Base-by-base conservation (phyloP, 2,888 invertebrate species). In the Parascotia fuliginaria region DNA sequence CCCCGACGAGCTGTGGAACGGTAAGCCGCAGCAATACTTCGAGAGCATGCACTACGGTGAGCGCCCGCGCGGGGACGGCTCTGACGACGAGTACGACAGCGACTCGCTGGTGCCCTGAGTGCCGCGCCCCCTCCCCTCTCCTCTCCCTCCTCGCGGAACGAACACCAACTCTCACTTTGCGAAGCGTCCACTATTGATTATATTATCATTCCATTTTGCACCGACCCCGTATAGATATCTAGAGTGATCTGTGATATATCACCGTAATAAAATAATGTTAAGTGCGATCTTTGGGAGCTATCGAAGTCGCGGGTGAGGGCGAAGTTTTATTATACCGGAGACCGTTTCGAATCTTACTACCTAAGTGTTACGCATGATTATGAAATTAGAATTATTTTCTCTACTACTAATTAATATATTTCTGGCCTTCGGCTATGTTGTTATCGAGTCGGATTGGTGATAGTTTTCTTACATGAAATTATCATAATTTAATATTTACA, bases 1-100 rank as follows among this genome's bases (percentile, higher is more conserved):
- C 75, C 71, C 78, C 86, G 94, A 87, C 73, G 93, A 85, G 73
- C 89, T 92, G 71, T 95, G 92, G 95, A 91, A 83, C 79, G 92
- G 77, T 67, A 88, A 77, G 73, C 89, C 85, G 68, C 92, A 81
- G 74, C 89, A 85, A 48, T 95, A 94, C 79, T 95, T 95, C 77
- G 95, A 95, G 81, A 95, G 95, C 81, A 95, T 95, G 81, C 77
- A 85, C 51, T 94, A 94, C 77, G 94, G 59, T 44, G 61, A 54
- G 31, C 56, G 44, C 14, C 92, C 36, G 76, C 73, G 12, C 61
- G 55, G 43, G 28, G 47, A 56, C 55, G 50, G 48, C 11, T n/a
- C n/a, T n/a, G 60, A 52, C 5, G 65, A 65, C 13, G 80, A 81
- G 12, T 87, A 85, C 61, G 87, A 87, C 45, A 76, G 73, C 52